Percentiles rank a stretch among this genome's conserved stretches.
Evolutionary conservation across 2,113 vertebrate genomes (phyloP).

Genomic region (Prionailurus bengalensis): DNA sequence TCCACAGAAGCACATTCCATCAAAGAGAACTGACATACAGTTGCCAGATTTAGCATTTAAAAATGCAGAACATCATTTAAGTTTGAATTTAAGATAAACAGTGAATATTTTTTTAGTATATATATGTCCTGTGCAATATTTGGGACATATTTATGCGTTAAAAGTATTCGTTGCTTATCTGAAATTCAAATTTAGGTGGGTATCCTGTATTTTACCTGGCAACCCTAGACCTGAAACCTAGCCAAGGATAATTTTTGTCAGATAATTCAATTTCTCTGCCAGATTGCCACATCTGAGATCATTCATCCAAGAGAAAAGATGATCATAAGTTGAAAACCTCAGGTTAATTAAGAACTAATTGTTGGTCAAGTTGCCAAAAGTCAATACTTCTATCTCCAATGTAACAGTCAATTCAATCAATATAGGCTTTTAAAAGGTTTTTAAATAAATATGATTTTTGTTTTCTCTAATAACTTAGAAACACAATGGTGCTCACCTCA

Average conservation of each 20-base stretch:
- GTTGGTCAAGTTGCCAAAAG: constrained; percentile 81
- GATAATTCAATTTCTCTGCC: constrained; percentile 77
- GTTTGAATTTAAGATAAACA: constrained; percentile 53
- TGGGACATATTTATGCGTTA: constrained; percentile 10
- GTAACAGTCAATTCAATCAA: constrained; percentile 88
- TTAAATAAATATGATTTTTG: constrained; percentile 68
- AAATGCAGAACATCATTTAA: neutral
- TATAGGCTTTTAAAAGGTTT: constrained; percentile 65
- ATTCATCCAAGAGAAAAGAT: constrained; percentile 82
- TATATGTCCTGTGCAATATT: neutral
- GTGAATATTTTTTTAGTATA: neutral
- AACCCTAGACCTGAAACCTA: neutral
- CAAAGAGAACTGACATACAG: neutral
- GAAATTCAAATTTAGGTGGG: constrained; percentile 35
- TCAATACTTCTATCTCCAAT: constrained; percentile 81
- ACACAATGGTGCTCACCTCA: neutral
- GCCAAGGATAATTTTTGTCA: constrained; percentile 62
- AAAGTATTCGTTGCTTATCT: constrained; percentile 24
- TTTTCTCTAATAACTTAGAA: constrained; percentile 46
- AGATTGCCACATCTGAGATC: constrained; percentile 85
- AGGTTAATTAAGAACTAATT: constrained; percentile 89
- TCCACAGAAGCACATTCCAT: neutral
- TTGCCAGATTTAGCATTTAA: constrained; percentile 49
- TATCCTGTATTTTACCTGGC: neutral
- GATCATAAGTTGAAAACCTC: constrained; percentile 81